Conservation (phyloP, 2,888 invertebrate genomes). For the Drosophila longiperda region DNA sequence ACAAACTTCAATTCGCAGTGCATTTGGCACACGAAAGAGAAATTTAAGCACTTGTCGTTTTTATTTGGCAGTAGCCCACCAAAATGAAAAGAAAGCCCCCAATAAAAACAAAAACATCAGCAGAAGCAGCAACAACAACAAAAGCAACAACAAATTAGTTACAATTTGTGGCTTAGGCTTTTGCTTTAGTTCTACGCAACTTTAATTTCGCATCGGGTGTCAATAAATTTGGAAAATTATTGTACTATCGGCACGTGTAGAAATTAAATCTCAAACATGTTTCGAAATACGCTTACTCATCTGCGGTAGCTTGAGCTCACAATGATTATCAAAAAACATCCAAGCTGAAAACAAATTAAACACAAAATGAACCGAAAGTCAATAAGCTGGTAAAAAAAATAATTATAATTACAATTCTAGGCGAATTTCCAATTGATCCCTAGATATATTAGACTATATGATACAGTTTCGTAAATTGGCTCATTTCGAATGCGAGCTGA, state of each 20-base stretch:
- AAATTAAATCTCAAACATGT: slow-evolving; percentile 34
- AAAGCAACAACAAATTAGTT: slow-evolving; percentile 65
- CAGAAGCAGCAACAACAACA: slow-evolving; percentile 10
- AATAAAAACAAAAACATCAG: slow-evolving; percentile 29
- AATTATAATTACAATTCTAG: slow-evolving; percentile 75
- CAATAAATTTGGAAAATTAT: slow-evolving; percentile 64
- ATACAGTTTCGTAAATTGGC: slow-evolving; percentile 46
- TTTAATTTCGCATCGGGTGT: slow-evolving; percentile 60
- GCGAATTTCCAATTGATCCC: slow-evolving; percentile 40
- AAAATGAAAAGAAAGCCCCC: slow-evolving; percentile 59
- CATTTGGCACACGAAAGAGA: slow-evolving; percentile 73
- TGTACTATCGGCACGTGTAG: slow-evolving; percentile 44
- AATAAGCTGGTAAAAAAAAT: slow-evolving; percentile 70
- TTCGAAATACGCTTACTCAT: slow-evolving; percentile 37
- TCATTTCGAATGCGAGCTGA: slow-evolving; percentile 44
- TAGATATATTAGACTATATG: slow-evolving; percentile 24
- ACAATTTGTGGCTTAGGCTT: slow-evolving; percentile 70
- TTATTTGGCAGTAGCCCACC: slow-evolving; percentile 41
- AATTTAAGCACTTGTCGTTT: slow-evolving; percentile 59
- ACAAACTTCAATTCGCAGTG: slow-evolving; percentile 55
- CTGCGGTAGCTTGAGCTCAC: slow-evolving; percentile 49
- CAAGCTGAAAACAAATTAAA: slow-evolving; percentile 42
- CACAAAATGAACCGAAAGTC: slow-evolving; percentile 57
- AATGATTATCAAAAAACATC: slow-evolving; percentile 30
- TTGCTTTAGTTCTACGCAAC: slow-evolving; percentile 76